Percentiles rank a stretch among this genome's conserved stretches.
phyloP scores from a whole-genome alignment of 2,888 invertebrate genomes.

The Emmelina monodactyla region DNA sequence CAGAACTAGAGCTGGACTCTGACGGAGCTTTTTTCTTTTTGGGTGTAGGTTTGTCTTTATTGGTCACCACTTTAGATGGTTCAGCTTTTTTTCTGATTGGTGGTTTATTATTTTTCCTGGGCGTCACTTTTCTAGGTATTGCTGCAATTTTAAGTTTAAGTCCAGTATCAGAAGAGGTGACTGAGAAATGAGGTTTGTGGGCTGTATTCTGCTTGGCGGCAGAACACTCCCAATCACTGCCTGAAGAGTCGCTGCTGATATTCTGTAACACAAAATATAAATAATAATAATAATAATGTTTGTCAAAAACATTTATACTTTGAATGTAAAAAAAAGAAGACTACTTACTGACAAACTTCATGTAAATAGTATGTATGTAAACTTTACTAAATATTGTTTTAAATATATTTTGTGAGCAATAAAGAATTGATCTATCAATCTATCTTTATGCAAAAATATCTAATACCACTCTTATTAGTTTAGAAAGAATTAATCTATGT shows the following conservation, averaged over 20 bases:
- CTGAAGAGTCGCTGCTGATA: conserved; percentile 46
- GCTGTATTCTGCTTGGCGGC: conserved; percentile 35
- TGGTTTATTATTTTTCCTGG: conserved; percentile 40
- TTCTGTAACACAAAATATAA: conserved; percentile 38
- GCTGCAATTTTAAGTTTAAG: conserved; percentile 69
- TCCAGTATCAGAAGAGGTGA: conserved; percentile 69
- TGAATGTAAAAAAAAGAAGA: not conserved
- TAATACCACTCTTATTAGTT: not conserved
- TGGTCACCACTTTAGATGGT: conserved; percentile 20
- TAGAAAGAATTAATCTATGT: conserved; percentile 1
- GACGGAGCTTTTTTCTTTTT: conserved; percentile 23
- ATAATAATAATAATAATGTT: too few species aligned
- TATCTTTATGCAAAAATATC: not conserved
- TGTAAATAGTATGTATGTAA: too few species aligned
- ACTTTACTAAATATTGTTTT: too few species aligned
- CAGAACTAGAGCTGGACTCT: conserved; percentile 46
- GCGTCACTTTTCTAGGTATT: conserved; percentile 51
- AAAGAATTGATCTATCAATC: too few species aligned
- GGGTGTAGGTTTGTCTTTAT: conserved; percentile 21
- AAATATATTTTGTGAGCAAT: too few species aligned
- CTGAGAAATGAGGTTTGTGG: conserved; percentile 65
- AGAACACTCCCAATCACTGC: conserved; percentile 53
- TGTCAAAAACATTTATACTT: not conserved
- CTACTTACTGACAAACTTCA: not conserved
- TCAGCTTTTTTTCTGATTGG: conserved; percentile 41